Base-by-base conservation (phyloP, 1,140 invertebrate genomes). In the Sinonovacula constricta region DNA sequence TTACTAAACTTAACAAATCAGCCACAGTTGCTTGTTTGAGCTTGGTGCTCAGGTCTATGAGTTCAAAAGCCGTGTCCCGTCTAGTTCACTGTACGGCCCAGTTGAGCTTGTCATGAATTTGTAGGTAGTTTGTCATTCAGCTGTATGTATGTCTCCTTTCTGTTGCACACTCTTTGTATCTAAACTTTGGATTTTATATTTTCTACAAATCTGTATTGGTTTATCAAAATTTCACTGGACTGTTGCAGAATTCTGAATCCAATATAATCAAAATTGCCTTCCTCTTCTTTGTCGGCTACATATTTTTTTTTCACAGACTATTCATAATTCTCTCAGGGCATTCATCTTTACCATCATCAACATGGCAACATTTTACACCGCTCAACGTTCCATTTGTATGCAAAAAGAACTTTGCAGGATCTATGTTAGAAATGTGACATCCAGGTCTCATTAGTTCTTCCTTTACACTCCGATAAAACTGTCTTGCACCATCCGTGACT, bases 401-500 rank as follows among this genome's bases (percentile, higher is more conserved):
- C 67, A 70, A 54, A 57, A 56, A 57, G 67, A 70, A 70, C 51
- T 34, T 67, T 70, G 66, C 66, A 24, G 66, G 66, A 54, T 68
- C 66, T 31, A 54, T 54, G 26, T 68, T 49, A 24, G 65, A 67
- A 49, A 67, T 67, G 22, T 67, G 34, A 51, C 65, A 67, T 33
- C 45, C 66, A 18, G 56, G 51, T 30, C 51, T 68, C 45, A 68
- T 30, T 30, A 57, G n/a, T n/a, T n/a, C n/a, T 75, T 56, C 31
- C 65, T 57, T 33, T 75, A 51, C n/a, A n/a, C n/a, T n/a, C n/a
- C n/a, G n/a, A n/a, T n/a, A n/a, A n/a, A n/a, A n/a, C n/a, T n/a
- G n/a, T 63, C 60, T 65, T 65, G 70, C 70, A 18, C 70, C 59
- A 30, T 74, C 70, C 31, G 62, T 74, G n/a, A 74, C 57, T 31